These are phyloP conservation scores for Galbula dea DNA, from an alignment of 2,113 vertebrate species.

Conservation along the genomic window DNA sequence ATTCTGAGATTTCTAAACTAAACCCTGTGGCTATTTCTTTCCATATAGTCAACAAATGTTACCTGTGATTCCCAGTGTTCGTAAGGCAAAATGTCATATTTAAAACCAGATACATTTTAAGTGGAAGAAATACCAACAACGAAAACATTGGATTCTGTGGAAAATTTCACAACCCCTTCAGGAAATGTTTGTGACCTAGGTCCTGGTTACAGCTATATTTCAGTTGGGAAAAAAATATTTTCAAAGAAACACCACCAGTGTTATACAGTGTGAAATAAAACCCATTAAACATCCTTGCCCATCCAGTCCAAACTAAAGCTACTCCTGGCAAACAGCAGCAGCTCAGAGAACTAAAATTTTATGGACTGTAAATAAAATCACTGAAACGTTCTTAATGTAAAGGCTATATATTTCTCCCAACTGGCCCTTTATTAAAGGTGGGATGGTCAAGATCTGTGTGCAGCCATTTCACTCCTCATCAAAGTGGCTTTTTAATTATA, in stretches of 20 bases:
- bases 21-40: background rate
- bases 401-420: background rate
- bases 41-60: background rate
- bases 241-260: background rate
- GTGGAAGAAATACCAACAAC: conserved; percentile 1
- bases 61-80: background rate
- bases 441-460: background rate
- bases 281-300: background rate
- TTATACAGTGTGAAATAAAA: conserved; percentile 5
- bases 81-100: background rate
- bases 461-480: background rate
- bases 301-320: conserved; percentile 25
- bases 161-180: conserved; percentile 25
- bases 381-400: background rate
- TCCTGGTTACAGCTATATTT: background rate
- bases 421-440: background rate
- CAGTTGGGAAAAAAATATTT: conserved; percentile 11
- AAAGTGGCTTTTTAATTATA: conserved; percentile 3
- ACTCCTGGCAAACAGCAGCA: conserved; percentile 11
- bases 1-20: background rate
- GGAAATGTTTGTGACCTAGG: conserved; percentile 29
- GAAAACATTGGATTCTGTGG: background rate
- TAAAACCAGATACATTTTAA: conserved; percentile 7
- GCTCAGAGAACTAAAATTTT: conserved; percentile 10
- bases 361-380: conserved; percentile 34